Evolutionary conservation across 2,113 vertebrate species (phyloP), one percentile per base, ranked within the genome.

Genomic region (Pavo muticus): DNA sequence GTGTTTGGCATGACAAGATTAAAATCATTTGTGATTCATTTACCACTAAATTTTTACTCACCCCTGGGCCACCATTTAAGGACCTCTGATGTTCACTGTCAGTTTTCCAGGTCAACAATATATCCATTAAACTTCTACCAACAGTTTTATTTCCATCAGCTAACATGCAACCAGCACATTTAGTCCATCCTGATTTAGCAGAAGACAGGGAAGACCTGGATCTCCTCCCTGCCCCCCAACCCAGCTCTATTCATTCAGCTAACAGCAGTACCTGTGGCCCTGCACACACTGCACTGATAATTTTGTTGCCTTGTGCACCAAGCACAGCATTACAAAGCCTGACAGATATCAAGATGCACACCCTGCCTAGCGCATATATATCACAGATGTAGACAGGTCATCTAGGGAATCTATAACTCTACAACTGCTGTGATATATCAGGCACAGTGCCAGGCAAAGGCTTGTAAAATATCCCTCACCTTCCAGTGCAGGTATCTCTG

Each of bases 51-150:
- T 68, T 92, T 84, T 74, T 32, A 42, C 40, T 84, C 48, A 35
- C 87, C 92, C 88, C 87, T 24, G 39, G 7, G 32, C 16, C 61
- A 40, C 39, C 4, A 16, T 79, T 23, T 71, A 75, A 82, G 30
- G 42, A 65, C 23, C 73, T 79, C 15, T n/a, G 37, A 4, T 20
- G 72, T 81, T 86, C 87, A 42, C 64, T 81, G 10, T 64, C 29
- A 94, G 44, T 35, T 84, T 42, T 91, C 71, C 42, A 84, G 78
- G 56, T 50, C 78, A 93, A 45, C 12, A 65, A 11, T 61, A 78
- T 52, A 79, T 65, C 65, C n/a, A 56, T 73, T 52, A 25, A 60
- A 14, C 65, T 48, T 52, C 25, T 85, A 86, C 45, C 13, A 2
- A 61, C 13, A 61, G 27, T 27, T 48, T 30, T 81, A 40, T 40